These are phyloP conservation scores for Apamea crenata DNA, from an alignment of 2,888 invertebrate species.

Conservation along the genomic window DNA sequence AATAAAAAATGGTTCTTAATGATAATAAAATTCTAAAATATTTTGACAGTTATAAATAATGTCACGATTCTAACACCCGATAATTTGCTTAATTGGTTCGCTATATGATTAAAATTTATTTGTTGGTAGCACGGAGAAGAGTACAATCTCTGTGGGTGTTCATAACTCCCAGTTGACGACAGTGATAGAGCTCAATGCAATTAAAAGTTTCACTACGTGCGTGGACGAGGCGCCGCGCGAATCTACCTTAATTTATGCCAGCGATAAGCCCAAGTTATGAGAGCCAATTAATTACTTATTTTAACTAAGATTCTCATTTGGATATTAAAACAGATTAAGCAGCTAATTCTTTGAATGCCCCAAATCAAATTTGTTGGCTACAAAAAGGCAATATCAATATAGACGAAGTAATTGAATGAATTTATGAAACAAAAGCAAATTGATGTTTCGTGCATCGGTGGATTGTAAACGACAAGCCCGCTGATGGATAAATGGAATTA, in stretches of 20 bases:
- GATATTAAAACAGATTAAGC: slow-evolving; percentile 59
- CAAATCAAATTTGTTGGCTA: slow-evolving; percentile 25
- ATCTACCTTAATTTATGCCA: slow-evolving; percentile 89
- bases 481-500: slow-evolving; percentile 75
- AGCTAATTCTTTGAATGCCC: slow-evolving; percentile 14
- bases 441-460: slow-evolving; percentile 55
- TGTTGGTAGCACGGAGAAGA: slow-evolving; percentile 66
- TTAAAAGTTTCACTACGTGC: slow-evolving; percentile 90
- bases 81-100: slow-evolving; percentile 52
- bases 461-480: slow-evolving; percentile 60
- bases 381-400: slow-evolving; percentile 18
- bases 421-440: slow-evolving; percentile 60
- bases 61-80: slow-evolving; percentile 31
- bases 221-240: slow-evolving; percentile 86
- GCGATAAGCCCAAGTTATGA: slow-evolving; percentile 88
- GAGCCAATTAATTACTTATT: slow-evolving; percentile 89
- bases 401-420: slow-evolving; percentile 37
- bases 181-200: slow-evolving; percentile 89
- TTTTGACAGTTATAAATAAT: slow-evolving; percentile 59
- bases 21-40: slow-evolving; percentile 51
- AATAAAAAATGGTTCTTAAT: slow-evolving; percentile 45
- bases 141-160: slow-evolving; percentile 80
- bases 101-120: slow-evolving; percentile 54
- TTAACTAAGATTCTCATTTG: slow-evolving; percentile 81
- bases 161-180: slow-evolving; percentile 86